A percentile compares a stretch with the other conserved stretches of the same genome.
phyloP scores from a whole-genome alignment of 1,140 invertebrate species.

The Penaeus japonicus region DNA sequence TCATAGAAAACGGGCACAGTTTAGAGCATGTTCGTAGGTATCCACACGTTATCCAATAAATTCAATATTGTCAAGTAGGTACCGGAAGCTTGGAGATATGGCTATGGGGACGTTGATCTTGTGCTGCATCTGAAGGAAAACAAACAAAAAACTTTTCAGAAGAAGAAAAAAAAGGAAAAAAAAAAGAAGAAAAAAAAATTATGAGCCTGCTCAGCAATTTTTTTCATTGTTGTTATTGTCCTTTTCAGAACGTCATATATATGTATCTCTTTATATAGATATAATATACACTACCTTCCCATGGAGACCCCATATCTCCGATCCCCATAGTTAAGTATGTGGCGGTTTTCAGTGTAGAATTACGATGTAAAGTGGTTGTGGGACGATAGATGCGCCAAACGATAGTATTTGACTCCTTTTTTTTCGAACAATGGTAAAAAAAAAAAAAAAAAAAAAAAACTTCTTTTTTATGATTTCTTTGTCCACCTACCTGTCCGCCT shows the following conservation, averaged over 20 bases:
- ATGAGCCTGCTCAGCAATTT: background rate
- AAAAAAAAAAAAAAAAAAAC: background rate
- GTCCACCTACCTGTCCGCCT: background rate
- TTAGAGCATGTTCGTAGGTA: background rate
- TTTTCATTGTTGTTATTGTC: background rate
- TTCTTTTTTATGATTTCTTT: background rate
- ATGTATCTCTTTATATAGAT: background rate
- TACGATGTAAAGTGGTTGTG: conserved; percentile 11
- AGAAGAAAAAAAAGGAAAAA: background rate
- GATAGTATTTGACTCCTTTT: background rate
- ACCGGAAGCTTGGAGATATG: conserved; percentile 32
- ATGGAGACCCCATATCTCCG: conserved; percentile 33
- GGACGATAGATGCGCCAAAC: conserved; percentile 10
- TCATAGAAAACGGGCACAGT: conserved; percentile 22
- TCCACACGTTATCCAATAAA: background rate
- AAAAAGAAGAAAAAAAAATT: background rate
- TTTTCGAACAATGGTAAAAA: no score
- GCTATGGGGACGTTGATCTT: conserved; percentile 21
- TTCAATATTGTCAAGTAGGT: background rate
- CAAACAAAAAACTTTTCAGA: background rate
- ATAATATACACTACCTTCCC: conserved; percentile 10
- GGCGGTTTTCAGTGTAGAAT: no score
- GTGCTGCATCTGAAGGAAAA: conserved; percentile 13
- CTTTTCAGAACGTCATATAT: background rate
- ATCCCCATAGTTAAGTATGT: background rate